These are phyloP conservation scores for Pteropus rufus DNA, from an alignment of 2,797 vertebrate species.

Conservation along the genomic window DNA sequence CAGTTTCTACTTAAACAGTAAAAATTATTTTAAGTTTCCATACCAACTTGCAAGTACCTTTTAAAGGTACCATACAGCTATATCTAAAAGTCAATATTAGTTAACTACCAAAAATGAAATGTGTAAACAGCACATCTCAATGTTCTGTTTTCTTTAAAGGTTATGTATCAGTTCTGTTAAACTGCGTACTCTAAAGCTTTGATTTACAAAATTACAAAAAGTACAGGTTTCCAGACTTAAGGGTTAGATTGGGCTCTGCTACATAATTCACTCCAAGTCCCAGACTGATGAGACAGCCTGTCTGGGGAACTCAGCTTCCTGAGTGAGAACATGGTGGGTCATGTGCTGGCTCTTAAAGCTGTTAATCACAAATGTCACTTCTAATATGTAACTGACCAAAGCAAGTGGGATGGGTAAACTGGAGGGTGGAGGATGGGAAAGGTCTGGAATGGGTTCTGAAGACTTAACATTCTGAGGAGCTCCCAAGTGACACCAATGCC, in stretches of 20 bases:
- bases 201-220: not conserved
- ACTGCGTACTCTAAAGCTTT: not conserved
- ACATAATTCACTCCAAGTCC: not conserved
- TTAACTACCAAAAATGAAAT: not conserved
- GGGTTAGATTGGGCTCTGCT: not conserved
- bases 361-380: not conserved
- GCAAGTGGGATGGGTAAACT: not conserved
- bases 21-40: not conserved
- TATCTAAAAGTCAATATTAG: not conserved
- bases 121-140: not conserved
- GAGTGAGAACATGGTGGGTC: not conserved
- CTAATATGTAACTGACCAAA: not conserved
- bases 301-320: not conserved
- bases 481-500: not conserved
- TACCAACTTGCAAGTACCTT: not conserved
- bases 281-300: accelerated
- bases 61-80: not conserved
- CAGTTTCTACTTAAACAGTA: not conserved
- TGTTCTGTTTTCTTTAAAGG: not conserved
- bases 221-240: not conserved
- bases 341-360: not conserved
- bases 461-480: not conserved
- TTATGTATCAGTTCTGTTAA: not conserved
- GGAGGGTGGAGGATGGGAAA: not conserved
- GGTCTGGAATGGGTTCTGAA: not conserved